Base-by-base conservation (phyloP, 2,113 vertebrate genomes). In the Anolis sagrei region DNA sequence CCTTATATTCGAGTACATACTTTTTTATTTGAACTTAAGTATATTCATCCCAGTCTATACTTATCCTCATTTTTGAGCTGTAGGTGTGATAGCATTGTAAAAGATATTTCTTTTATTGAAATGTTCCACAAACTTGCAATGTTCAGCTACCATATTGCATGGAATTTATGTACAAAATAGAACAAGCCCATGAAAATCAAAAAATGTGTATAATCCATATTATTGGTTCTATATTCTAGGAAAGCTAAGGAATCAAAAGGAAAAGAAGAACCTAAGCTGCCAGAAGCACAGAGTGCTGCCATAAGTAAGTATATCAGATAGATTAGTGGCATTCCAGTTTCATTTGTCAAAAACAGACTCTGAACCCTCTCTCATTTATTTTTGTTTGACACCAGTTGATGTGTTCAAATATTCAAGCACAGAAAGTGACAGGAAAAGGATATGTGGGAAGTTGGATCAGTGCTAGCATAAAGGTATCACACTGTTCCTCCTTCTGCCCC, bases 191-290 rank as follows among this genome's bases (percentile, higher is more conserved):
- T 19, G 16, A 62, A 44, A 49, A 16, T 34, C 49, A 4, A 32
- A 10, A 48, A 11, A 64, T 58, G 39, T 19, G 44, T 48, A 29
- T 25, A 23, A 21, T 64, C 25, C n/a, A 1, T 62, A n/a, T 1
- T 80, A 58, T 80, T 83, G 80, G 3, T 84, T 88, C 86, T 94
- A 79, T 90, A 0, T 96, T 92, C 36, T 76, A 97, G 96, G 91
- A 84, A 88, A 92, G 76, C 81, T 19, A 84, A 76, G 51, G 89
- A 61, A 70, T 90, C 89, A 58, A 54, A 62, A 87, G 73, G 10
- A 1, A 92, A 90, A 89, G 94, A 88, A 85, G 87, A 89, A 88
- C 74, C 68, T 72, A 93, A 93, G 81, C 44, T 85, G 32, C 92
- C 93, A 64, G 21, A 86, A 1, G 69, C 1, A 39, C 89, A 92